Evolutionary conservation across 2,888 invertebrate genomes (phyloP), one percentile per base, ranked within the genome.

Genomic region (Alloplasta piceator): DNA sequence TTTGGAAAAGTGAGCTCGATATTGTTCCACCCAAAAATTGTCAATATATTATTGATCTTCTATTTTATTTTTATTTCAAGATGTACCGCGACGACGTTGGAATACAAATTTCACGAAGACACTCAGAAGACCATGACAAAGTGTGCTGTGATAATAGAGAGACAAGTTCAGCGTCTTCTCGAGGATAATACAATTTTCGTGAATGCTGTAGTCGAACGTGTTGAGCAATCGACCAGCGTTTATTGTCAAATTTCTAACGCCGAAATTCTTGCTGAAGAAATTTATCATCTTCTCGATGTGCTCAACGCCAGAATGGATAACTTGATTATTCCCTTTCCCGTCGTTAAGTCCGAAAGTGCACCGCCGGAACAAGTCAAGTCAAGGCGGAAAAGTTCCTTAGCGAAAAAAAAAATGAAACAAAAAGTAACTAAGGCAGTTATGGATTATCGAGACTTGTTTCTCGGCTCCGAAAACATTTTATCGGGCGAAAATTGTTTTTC

Each of bases 61-160:
- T n/a, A n/a, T 60, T 38, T 12, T 38, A 39, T 36, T 70, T 39
- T 70, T 16, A 12, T 41, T 36, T 16, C 10, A 12, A 86, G 85
- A 46, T 73, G 79, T 43, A 74, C 55, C n/a, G 26, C 58, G 9
- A 80, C 63, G 6, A 60, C 78, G 50, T 64, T 66, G 56, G 85
- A 85, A 55, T 9, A 85, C 1, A 81, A 79, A 56, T 77, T 86
- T 10, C 58, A 79, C 50, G 86, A 86, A 52, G 75, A 83, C 61
- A 36, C 79, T 12, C 39, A 52, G 0, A 82, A 74, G 36, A 77
- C 38, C 4, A 63, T 83, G 48, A 58, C 61, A 5, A 86, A 84
- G 55, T 85, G 85, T 72, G 78, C 81, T 43, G 78, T 72, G 41
- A 75, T 82, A 5, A 38, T 86, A n/a, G 84, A 81, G 38, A 52